Evolutionary conservation across 2,888 invertebrate species (phyloP).

Genomic region (Lucinisca nassula): DNA sequence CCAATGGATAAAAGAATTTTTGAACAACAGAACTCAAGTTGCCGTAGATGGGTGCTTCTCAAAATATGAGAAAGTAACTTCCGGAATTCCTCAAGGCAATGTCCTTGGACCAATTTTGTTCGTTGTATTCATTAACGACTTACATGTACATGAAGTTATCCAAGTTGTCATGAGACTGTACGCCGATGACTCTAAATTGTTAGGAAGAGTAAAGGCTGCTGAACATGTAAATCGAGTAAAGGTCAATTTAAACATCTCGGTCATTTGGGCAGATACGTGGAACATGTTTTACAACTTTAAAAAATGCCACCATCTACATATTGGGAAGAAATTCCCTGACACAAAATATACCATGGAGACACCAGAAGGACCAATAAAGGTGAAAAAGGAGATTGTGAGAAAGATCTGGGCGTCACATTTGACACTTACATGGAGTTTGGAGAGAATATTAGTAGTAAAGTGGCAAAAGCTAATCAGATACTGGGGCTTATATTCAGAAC

Average conservation of each 20-base stretch:
- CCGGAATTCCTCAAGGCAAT: too few species aligned
- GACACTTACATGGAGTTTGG: slow-evolving; percentile 24
- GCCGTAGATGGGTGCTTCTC: too few species aligned
- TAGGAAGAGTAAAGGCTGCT: too few species aligned
- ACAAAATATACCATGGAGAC: neutral
- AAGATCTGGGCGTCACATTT: slow-evolving; percentile 31
- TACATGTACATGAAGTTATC: too few species aligned
- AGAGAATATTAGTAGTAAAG: slow-evolving; percentile 27
- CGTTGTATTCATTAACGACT: too few species aligned
- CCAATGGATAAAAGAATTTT: too few species aligned
- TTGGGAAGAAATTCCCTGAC: neutral
- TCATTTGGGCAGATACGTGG: neutral
- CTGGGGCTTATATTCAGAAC: slow-evolving; percentile 24
- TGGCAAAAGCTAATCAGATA: slow-evolving; percentile 28
- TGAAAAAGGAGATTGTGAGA: neutral
- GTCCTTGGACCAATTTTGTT: too few species aligned
- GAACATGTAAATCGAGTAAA: neutral
- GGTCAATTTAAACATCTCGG: neutral
- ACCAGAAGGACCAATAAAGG: neutral
- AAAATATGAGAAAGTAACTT: too few species aligned
- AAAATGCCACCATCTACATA: neutral
- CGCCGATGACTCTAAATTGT: too few species aligned
- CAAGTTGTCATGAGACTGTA: too few species aligned
- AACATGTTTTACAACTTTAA: too few species aligned
- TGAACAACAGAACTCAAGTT: too few species aligned